Conservation (phyloP, 1,140 invertebrate species). For the Cyphomyrmex costatus region DNA sequence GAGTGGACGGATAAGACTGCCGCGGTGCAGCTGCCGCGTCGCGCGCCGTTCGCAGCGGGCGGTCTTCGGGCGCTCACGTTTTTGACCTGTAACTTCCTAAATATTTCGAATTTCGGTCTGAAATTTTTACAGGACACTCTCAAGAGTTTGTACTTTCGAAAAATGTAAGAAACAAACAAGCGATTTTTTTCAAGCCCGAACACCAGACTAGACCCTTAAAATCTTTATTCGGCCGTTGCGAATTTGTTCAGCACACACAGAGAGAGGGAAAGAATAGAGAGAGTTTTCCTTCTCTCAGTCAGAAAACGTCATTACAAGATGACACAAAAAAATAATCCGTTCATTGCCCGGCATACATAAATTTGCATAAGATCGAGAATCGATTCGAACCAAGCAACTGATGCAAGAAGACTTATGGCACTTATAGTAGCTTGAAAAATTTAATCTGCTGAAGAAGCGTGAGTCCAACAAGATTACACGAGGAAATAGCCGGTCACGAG, state of each 20-base stretch:
- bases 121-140: no score
- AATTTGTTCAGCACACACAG: neutral
- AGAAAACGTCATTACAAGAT: neutral
- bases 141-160: no score
- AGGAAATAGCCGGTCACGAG: slow-evolving; percentile 24
- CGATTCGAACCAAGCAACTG: neutral
- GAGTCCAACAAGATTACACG: neutral
- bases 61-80: no score
- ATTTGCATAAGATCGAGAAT: slow-evolving; percentile 35
- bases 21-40: no score
- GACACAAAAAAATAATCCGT: neutral
- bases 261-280: no score
- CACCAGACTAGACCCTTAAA: slow-evolving; percentile 1
- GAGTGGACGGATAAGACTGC: no score
- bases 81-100: no score
- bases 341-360: slow-evolving; percentile 8
- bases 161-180: no score
- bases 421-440: slow-evolving; percentile 10
- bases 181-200: no score
- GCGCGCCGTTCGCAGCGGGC: no score
- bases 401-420: slow-evolving; percentile 29
- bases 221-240: neutral
- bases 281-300: neutral
- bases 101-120: no score
- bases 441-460: neutral